Evolutionary conservation across 2,113 vertebrate species (phyloP).

Genomic region (Athene noctua): DNA sequence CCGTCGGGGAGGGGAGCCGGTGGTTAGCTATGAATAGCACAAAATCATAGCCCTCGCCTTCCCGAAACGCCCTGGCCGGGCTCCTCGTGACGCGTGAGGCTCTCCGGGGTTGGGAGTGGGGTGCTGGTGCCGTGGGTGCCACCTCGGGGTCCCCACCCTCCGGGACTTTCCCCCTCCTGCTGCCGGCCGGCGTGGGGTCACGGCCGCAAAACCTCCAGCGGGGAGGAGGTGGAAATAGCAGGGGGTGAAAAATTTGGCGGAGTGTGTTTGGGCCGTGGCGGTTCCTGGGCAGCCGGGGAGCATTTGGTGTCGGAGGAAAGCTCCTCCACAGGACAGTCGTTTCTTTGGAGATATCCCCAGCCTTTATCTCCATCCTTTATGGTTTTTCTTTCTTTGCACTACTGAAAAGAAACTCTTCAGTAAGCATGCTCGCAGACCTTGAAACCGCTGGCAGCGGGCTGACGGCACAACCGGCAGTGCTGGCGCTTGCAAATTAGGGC

Average conservation of each 20-base stretch:
- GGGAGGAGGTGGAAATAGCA: neutral
- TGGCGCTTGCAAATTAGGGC: neutral
- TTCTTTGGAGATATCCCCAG: neutral
- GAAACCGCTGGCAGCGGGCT: neutral
- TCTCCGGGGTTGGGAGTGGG: neutral
- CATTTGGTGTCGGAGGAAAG: neutral
- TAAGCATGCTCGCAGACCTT: neutral
- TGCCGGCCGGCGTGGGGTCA: neutral
- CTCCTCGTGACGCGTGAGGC: neutral
- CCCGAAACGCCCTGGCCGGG: neutral
- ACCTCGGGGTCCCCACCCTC: fast-evolving
- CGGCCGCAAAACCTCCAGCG: fast-evolving
- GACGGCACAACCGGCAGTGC: neutral
- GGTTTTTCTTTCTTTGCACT: neutral
- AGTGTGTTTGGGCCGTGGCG: neutral
- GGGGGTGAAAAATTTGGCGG: neutral
- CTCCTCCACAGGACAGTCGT: neutral
- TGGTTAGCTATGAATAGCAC: conserved; percentile 57
- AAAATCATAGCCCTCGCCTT: conserved; percentile 51
- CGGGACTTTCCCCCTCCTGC: neutral
- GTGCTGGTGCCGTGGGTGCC: neutral
- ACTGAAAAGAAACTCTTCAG: neutral
- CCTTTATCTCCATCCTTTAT: neutral
- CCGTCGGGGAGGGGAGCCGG: neutral
- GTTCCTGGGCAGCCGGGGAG: neutral